Evolutionary conservation across 1,140 invertebrate genomes (phyloP).

Genomic region (Formica exsecta): DNA sequence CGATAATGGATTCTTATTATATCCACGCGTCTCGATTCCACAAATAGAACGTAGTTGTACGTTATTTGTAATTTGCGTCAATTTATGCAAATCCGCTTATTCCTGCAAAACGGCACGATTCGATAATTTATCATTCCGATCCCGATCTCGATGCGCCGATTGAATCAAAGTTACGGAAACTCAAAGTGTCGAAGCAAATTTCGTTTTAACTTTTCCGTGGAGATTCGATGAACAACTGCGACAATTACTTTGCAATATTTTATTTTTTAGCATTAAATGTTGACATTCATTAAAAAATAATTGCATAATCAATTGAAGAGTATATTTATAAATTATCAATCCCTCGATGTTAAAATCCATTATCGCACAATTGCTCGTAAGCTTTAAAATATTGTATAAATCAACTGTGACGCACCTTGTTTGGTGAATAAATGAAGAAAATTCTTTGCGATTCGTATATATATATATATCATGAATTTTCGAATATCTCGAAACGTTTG

Average conservation of each 20-base stretch:
- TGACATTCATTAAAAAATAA: conserved; percentile 16
- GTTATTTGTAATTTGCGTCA: background rate
- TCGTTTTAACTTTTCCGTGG: conserved; percentile 1
- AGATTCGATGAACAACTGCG: background rate
- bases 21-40: background rate
- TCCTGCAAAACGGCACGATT: background rate
- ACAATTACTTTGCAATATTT: background rate
- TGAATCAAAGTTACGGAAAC: conserved; percentile 22
- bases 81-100: background rate
- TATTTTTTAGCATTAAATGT: background rate
- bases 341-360: background rate
- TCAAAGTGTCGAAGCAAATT: background rate
- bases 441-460: background rate
- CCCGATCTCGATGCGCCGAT: background rate
- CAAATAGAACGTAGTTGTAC: background rate
- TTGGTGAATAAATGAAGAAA: background rate
- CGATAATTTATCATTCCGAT: conserved; percentile 1
- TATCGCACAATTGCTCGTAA: no score
- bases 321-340: background rate
- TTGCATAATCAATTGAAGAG: background rate
- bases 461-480: conserved; percentile 9
- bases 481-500: conserved; percentile 16
- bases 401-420: no score
- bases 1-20: background rate
- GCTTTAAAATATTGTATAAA: no score